Evolutionary conservation across 2,797 vertebrate species (phyloP).

Genomic region (Aplochiton taeniatus): DNA sequence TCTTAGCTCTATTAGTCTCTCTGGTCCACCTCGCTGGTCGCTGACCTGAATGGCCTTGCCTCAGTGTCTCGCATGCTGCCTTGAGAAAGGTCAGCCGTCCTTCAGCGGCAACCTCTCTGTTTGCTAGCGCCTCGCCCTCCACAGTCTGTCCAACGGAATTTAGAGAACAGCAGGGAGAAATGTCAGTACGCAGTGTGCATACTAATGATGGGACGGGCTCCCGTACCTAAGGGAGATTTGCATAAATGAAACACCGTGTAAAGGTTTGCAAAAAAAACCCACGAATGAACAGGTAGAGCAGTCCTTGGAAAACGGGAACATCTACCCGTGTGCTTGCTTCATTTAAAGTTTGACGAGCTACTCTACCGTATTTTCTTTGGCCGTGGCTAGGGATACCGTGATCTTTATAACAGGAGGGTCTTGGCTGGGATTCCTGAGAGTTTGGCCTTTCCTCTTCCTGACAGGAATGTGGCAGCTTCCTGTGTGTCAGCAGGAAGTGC

Average conservation of each 20-base stretch:
- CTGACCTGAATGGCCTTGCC: conserved; percentile 40
- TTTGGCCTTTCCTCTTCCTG: conserved; percentile 68
- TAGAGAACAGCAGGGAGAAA: conserved; percentile 63
- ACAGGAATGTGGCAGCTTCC: conserved; percentile 75
- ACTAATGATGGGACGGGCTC: conserved; percentile 49
- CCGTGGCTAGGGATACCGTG: conserved; percentile 35
- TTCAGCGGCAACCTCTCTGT: conserved; percentile 58
- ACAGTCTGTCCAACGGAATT: conserved; percentile 64
- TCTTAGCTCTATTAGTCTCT: conserved; percentile 49
- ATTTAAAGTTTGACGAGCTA: no score
- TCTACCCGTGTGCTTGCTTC: no score
- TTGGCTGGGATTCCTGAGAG: conserved; percentile 50
- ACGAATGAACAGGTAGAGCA: background rate
- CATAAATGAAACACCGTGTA: background rate
- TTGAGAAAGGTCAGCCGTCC: conserved; percentile 71
- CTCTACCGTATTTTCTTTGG: background rate
- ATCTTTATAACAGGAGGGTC: conserved; percentile 39
- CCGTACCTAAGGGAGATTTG: conserved; percentile 18
- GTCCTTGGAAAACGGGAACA: no score
- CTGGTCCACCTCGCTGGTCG: conserved; percentile 14
- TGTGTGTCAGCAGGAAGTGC: conserved; percentile 75
- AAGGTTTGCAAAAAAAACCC: background rate
- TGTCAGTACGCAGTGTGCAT: conserved; percentile 62
- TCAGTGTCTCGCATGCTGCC: conserved; percentile 38
- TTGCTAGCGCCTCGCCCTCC: conserved; percentile 58